Percentiles rank a stretch among this genome's conserved stretches.
Evolutionary conservation across 2,113 vertebrate species (phyloP).

Genomic region (Ceyx cyanopectus): DNA sequence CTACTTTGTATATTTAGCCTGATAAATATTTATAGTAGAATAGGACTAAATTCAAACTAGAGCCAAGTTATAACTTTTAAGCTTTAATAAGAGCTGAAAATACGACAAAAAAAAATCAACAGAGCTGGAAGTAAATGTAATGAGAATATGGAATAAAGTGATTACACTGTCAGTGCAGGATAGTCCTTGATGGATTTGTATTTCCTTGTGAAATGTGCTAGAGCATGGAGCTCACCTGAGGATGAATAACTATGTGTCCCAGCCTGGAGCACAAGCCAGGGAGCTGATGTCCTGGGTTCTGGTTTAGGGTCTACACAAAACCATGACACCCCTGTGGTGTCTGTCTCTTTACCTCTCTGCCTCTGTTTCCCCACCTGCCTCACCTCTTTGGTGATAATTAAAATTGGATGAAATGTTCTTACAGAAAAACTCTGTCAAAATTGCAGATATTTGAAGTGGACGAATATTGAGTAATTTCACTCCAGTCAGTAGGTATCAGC

Average conservation of each 20-base stretch:
- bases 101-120: neutral
- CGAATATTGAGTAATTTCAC: neutral
- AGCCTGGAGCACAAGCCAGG: neutral
- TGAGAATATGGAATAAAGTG: neutral
- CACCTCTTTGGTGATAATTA: neutral
- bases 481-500: neutral
- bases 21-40: constrained; percentile 23
- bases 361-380: neutral
- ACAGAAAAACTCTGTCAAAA: neutral
- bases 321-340: fast-evolving
- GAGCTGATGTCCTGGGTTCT: neutral
- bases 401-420: neutral
- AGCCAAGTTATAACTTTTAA: neutral
- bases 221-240: neutral
- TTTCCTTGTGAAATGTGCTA: neutral
- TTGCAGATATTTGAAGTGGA: neutral
- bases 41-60: neutral
- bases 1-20: neutral
- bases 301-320: neutral
- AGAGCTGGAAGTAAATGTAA: neutral
- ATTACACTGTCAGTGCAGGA: neutral
- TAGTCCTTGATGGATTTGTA: neutral
- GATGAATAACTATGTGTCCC: neutral
- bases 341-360: neutral
- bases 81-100: constrained; percentile 13